These are phyloP conservation scores for Cygnus buccinator DNA, from an alignment of 2,113 vertebrate genomes.

Conservation along the genomic window DNA sequence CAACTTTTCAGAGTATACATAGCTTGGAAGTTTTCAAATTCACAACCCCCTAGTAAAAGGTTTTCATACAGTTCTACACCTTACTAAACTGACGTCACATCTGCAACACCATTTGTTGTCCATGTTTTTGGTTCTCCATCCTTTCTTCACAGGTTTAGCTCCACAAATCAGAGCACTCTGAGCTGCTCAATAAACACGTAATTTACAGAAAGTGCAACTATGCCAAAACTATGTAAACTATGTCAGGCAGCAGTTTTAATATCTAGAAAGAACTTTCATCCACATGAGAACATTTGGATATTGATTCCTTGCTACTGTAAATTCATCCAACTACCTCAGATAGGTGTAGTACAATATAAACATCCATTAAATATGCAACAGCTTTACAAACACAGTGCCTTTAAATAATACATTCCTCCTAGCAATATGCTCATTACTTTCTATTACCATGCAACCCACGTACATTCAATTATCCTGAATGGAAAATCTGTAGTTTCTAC, in stretches of 20 bases:
- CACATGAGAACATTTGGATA: background rate
- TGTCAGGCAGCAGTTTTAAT: background rate
- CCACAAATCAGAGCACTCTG: background rate
- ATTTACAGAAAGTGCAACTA: background rate
- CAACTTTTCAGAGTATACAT: background rate
- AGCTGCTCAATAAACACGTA: background rate
- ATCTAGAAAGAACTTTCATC: background rate
- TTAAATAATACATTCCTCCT: conserved; percentile 5
- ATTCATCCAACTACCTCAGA: background rate
- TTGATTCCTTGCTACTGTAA: background rate
- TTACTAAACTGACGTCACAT: background rate
- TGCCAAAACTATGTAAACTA: background rate
- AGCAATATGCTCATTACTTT: background rate
- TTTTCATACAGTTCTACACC: background rate
- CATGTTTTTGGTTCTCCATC: background rate
- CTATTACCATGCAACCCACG: background rate
- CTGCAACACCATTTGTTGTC: background rate
- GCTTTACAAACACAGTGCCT: background rate
- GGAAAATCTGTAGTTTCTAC: background rate
- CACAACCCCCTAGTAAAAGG: background rate
- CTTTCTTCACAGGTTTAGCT: background rate
- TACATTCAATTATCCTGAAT: background rate
- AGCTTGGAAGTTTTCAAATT: background rate
- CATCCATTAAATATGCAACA: conserved; percentile 8
- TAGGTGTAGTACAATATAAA: background rate